These are phyloP conservation scores for Ptilorrhoa leucosticta DNA, from an alignment of 2,113 vertebrate species.

Conservation along the genomic window DNA sequence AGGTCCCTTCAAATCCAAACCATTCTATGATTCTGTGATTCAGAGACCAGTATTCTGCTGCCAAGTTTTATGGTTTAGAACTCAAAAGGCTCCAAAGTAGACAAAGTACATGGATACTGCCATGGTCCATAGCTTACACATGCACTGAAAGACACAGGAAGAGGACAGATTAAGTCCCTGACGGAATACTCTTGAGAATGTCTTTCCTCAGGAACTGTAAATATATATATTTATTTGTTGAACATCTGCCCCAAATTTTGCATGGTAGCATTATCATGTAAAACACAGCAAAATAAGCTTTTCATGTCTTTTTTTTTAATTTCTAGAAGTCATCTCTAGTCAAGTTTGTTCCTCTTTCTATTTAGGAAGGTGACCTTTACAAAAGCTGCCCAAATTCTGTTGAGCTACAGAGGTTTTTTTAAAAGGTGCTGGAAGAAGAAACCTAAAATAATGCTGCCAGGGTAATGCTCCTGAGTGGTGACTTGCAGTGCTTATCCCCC, in stretches of 20 bases:
- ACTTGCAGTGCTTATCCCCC: neutral
- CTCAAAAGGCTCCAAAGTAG: neutral
- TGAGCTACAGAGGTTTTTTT: neutral
- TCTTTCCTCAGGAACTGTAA: neutral
- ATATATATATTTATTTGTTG: neutral
- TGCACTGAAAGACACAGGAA: neutral
- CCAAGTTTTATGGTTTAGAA: neutral
- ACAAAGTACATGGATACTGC: neutral
- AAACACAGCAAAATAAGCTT: neutral
- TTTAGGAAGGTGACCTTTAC: constrained; percentile 35
- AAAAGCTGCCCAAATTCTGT: constrained; percentile 1
- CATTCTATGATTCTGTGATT: neutral
- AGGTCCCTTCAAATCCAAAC: neutral
- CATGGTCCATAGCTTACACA: neutral
- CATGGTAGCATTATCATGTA: neutral
- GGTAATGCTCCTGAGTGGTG: neutral
- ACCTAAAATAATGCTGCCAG: neutral
- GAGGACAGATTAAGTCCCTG: neutral
- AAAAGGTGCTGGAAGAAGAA: neutral
- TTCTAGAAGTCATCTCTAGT: neutral
- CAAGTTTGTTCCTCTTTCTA: constrained; percentile 1
- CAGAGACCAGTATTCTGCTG: neutral
- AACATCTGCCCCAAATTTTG: neutral
- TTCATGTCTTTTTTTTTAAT: neutral
- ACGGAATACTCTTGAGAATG: neutral